Percentiles rank a stretch among this genome's conserved stretches.
These are phyloP conservation scores for Cinclus mexicanus DNA, from an alignment of 2,113 vertebrate species.

Conservation along the genomic window DNA sequence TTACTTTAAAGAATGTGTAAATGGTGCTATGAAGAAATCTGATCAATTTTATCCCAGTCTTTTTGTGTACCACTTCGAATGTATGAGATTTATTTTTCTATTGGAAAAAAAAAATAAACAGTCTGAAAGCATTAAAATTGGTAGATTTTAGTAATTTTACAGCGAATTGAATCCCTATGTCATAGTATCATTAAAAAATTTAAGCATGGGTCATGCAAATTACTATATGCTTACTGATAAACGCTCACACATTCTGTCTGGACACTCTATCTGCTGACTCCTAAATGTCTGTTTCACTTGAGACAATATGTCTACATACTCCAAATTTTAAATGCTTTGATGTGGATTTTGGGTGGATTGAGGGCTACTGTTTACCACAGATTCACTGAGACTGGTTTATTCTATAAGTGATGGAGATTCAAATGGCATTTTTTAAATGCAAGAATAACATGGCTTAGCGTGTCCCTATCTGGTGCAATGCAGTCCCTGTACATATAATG, in stretches of 20 bases:
- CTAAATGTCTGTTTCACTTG: slow-evolving; percentile 59
- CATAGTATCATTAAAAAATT: slow-evolving; percentile 69
- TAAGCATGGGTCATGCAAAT: slow-evolving; percentile 74
- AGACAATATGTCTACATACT: slow-evolving; percentile 36
- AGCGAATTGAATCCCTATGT: slow-evolving; percentile 79
- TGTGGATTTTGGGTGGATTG: slow-evolving; percentile 64
- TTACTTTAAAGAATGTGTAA: slow-evolving; percentile 90
- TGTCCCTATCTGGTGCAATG: slow-evolving; percentile 71
- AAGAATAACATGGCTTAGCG: slow-evolving; percentile 60
- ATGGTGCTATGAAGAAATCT: slow-evolving; percentile 89
- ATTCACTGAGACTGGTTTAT: slow-evolving; percentile 60
- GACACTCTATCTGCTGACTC: slow-evolving; percentile 55
- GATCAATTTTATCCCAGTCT: slow-evolving; percentile 88
- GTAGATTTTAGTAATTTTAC: slow-evolving; percentile 92
- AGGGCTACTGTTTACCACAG: slow-evolving; percentile 55
- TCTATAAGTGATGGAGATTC: slow-evolving; percentile 56
- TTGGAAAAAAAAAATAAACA: slow-evolving; percentile 88
- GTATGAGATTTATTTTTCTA: slow-evolving; percentile 93
- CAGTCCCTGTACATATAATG: slow-evolving; percentile 71
- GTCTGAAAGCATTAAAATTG: slow-evolving; percentile 87
- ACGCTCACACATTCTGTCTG: slow-evolving; percentile 54
- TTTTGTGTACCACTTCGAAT: slow-evolving; percentile 91
- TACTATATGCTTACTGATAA: slow-evolving; percentile 64
- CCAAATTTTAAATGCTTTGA: slow-evolving; percentile 59
- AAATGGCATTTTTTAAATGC: slow-evolving; percentile 55